Percentiles rank a stretch among this genome's conserved stretches.
phyloP scores from a whole-genome alignment of 2,113 vertebrate species.

The Tachysurus fulvidraco region DNA sequence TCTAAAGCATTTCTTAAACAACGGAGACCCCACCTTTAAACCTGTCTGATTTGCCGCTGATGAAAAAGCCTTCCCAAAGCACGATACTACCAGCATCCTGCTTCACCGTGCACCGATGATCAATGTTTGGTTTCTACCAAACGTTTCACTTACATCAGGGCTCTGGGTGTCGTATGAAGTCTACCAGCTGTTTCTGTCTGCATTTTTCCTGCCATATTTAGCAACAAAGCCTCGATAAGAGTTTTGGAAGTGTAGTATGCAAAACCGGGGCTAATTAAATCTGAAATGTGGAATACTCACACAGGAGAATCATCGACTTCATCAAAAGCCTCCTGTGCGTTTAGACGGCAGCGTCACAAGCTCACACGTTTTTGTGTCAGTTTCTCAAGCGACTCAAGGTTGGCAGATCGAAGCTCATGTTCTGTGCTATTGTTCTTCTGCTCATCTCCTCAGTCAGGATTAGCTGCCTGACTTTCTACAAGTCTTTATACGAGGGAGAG shows the following conservation, averaged over 20 bases:
- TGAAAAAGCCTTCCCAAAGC: neutral
- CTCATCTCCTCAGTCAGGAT: slow-evolving; percentile 47
- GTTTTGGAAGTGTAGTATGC: slow-evolving; percentile 25
- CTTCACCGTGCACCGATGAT: neutral
- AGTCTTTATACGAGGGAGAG: neutral
- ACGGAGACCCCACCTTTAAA: no score
- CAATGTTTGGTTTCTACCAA: neutral
- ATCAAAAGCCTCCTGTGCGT: slow-evolving; percentile 38
- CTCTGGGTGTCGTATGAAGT: slow-evolving; percentile 23
- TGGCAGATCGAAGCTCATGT: slow-evolving; percentile 46
- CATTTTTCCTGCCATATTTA: slow-evolving; percentile 23
- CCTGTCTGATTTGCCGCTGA: neutral
- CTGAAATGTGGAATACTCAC: neutral
- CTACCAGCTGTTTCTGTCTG: slow-evolving; percentile 11
- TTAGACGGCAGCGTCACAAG: neutral
- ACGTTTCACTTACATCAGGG: neutral
- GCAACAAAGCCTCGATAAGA: slow-evolving; percentile 35
- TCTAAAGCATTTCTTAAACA: no score
- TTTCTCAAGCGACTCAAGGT: slow-evolving; percentile 5
- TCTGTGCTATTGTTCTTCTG: slow-evolving; percentile 24
- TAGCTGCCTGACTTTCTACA: slow-evolving; percentile 5
- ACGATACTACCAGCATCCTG: neutral
- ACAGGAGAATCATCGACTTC: slow-evolving; percentile 10
- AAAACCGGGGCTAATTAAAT: slow-evolving; percentile 34
- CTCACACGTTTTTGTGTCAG: slow-evolving; percentile 26